Percentiles rank a stretch among this genome's conserved stretches.
Conservation (phyloP, 2,888 invertebrate species). For the Pyralis farinalis region DNA sequence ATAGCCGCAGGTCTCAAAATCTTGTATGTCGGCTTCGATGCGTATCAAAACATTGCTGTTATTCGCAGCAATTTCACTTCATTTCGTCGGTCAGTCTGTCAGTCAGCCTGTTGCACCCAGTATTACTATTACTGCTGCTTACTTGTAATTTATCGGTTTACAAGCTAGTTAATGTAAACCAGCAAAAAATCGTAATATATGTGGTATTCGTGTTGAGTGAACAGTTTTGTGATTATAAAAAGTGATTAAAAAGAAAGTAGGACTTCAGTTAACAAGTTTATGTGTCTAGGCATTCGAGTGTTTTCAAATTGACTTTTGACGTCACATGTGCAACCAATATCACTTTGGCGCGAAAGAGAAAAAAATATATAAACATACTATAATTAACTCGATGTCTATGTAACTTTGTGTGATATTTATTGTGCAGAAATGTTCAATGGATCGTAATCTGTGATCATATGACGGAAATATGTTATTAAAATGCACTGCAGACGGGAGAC, state of each 20-base stretch:
- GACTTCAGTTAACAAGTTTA: conserved; percentile 39
- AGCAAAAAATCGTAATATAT: conserved; percentile 25
- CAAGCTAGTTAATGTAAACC: conserved; percentile 23
- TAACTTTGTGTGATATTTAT: conserved; percentile 36
- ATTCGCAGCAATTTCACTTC: conserved; percentile 40
- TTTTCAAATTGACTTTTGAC: conserved; percentile 70
- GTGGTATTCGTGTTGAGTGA: conserved; percentile 43
- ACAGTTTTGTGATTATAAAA: conserved; percentile 22
- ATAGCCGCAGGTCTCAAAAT: conserved; percentile 24
- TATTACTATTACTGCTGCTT: conserved; percentile 12
- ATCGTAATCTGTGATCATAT: conserved; percentile 50
- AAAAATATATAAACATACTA: conserved; percentile 23
- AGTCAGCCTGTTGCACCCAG: conserved; percentile 25
- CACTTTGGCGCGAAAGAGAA: conserved; percentile 54
- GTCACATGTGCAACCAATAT: conserved; percentile 67
- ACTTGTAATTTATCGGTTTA: conserved; percentile 7
- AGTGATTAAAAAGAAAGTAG: conserved; percentile 28
- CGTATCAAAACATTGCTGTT: conserved; percentile 39
- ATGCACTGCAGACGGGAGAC: conserved; percentile 75
- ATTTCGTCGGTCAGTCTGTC: conserved; percentile 31
- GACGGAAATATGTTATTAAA: conserved; percentile 71
- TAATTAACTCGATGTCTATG: conserved; percentile 41
- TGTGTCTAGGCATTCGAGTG: conserved; percentile 53
- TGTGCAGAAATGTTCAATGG: conserved; percentile 48
- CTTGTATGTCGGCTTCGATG: conserved; percentile 23